Conservation (phyloP, 2,888 invertebrate species). For the Macrosoma leucophasiata region DNA sequence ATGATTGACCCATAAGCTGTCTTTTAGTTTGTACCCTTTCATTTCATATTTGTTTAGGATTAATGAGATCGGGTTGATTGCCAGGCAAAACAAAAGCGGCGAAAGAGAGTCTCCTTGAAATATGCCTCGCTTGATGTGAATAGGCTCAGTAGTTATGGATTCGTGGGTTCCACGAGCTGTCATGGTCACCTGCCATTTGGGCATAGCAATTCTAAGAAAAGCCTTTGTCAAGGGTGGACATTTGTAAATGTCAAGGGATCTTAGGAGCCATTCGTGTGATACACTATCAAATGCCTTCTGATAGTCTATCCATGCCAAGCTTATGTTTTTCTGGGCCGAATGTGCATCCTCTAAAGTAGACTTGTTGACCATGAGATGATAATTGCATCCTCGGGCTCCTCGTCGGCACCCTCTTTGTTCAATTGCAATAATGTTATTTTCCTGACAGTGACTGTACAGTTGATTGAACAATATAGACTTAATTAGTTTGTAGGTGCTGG, state of each 20-base stretch:
- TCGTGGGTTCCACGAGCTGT: slow-evolving; percentile 5
- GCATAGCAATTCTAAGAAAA: slow-evolving; percentile 5
- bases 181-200: slow-evolving; percentile 14
- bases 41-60: slow-evolving; percentile 19
- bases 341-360: slow-evolving; percentile 15
- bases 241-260: slow-evolving; percentile 5
- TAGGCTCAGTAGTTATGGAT: slow-evolving; percentile 11
- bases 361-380: slow-evolving; percentile 14
- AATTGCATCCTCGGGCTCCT: slow-evolving; percentile 8
- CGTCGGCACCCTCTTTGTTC: slow-evolving; percentile 13
- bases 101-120: slow-evolving; percentile 15
- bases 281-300: slow-evolving; percentile 14
- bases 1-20: background rate
- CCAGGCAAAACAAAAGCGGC: slow-evolving; percentile 19
- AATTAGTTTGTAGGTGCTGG: slow-evolving; percentile 14
- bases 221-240: slow-evolving; percentile 1
- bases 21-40: background rate
- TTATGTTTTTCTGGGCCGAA: slow-evolving; percentile 8
- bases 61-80: slow-evolving; percentile 19
- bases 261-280: slow-evolving; percentile 9
- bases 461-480: slow-evolving; percentile 3
- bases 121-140: slow-evolving; percentile 11
- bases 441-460: slow-evolving; percentile 4
- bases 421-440: slow-evolving; percentile 9
- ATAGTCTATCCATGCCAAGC: slow-evolving; percentile 15